Base-by-base conservation (phyloP, 53 echinoderm and acorn worm genomes). In the Echinarachnius parma region DNA sequence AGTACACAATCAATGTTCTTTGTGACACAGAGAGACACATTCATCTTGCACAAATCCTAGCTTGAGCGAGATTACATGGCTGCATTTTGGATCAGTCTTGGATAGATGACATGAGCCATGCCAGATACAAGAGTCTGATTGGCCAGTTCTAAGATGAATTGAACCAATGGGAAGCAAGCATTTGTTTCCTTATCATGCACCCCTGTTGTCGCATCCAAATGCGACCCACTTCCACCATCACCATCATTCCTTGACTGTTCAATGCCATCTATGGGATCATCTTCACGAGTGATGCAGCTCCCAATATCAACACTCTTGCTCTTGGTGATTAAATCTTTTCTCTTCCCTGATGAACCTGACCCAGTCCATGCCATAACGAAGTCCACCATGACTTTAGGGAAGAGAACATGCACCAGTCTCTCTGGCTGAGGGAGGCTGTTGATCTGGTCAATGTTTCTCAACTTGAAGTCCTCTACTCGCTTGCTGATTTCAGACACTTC, bases 91-190 rank as follows among this genome's bases (percentile, higher is more conserved):
- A 68, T 30, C 28, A 80, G 32, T 37, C 80, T 55, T 31, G 80
- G 56, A 36, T 67, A 80, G 27, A 80, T 47, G 11, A 80, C 80
- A 80, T 80, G 80, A 15, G 80, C 69, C 44, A 67, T 57, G 30
- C 80, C 80, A 9, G 80, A 80, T 4, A 80, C 69, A 15, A 80
- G 80, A 28, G 80, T 80, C 53, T 80, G 80, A 34, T 80, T 80
- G 34, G 80, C 69, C 7, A 80, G 33, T 25, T 80, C 80, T 11
- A 80, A 42, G 5, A 80, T 80, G 28, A 78, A 50, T 31, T 78
- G 78, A 13, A 64, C 78, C 37, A 78, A 35, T 33, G 64, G 78
- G 54, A 36, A 78, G 27, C 78, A 37, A 64, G 53, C 50, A 47
- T 64, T 30, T 23, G 37, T 37, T 2, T 0, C 23, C 24, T 11